A percentile compares a stretch with the other conserved stretches of the same genome.
Conservation (phyloP, 2,113 vertebrate species). For the Aldabrachelys gigantea region DNA sequence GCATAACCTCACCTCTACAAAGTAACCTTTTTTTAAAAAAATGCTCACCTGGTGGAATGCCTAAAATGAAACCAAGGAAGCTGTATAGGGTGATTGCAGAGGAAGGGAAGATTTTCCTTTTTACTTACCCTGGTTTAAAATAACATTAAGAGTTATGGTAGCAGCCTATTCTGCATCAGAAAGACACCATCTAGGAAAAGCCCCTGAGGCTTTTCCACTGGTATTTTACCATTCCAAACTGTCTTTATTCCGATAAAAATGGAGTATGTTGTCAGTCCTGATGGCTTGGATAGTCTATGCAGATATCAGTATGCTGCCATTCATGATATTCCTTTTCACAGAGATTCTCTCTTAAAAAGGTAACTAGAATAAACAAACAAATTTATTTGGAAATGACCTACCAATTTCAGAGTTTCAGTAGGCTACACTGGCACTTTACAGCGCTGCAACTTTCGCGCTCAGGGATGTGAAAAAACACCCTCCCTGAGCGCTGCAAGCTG, state of each 20-base stretch:
- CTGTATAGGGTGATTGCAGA: background rate
- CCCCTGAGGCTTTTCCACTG: background rate
- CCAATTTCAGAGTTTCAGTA: background rate
- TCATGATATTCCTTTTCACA: background rate
- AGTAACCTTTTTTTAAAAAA: background rate
- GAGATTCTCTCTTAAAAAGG: background rate
- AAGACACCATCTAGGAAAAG: background rate
- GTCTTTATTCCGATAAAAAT: background rate
- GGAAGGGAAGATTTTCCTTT: background rate
- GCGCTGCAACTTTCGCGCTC: too few relatives aligned
- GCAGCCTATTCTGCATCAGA: background rate
- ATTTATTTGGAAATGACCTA: background rate
- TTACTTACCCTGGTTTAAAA: background rate
- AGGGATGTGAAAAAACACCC: too few relatives aligned
- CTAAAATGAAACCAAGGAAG: background rate
- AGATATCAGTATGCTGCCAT: background rate
- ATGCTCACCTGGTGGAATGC: background rate
- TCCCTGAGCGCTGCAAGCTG: too few relatives aligned
- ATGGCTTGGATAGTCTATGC: rapidly evolving
- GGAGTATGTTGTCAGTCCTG: background rate
- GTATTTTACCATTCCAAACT: background rate
- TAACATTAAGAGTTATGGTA: rapidly evolving
- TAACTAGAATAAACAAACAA: background rate
- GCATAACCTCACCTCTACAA: background rate
- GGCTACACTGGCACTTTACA: too few relatives aligned